Percentiles rank a stretch among this genome's conserved stretches.
These are phyloP conservation scores for Onychomys leucogaster DNA, from an alignment of 2,797 vertebrate genomes.

Conservation along the genomic window DNA sequence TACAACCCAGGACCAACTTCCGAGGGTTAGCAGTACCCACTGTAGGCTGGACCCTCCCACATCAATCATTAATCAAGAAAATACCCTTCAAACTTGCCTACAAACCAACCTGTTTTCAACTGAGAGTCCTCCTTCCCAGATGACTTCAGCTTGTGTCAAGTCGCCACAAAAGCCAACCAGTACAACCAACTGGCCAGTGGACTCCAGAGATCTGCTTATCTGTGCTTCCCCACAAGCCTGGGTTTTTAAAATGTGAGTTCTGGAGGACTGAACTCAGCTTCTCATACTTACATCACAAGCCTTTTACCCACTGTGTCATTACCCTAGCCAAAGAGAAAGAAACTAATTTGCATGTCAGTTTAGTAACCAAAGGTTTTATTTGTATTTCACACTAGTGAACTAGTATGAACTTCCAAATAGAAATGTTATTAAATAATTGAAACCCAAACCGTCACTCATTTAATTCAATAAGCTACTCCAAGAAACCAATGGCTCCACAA, in stretches of 20 bases:
- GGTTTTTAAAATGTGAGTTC: not conserved
- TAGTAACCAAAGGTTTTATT: slow-evolving; percentile 35
- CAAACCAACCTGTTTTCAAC: not conserved
- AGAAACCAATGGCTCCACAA: slow-evolving; percentile 18
- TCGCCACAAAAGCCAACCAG: not conserved
- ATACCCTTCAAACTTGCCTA: not conserved
- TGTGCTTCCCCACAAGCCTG: not conserved
- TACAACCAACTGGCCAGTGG: not conserved
- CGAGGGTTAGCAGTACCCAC: not conserved
- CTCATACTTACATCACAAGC: not conserved
- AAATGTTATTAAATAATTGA: slow-evolving; percentile 59
- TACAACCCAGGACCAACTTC: not conserved
- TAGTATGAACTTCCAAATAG: not conserved
- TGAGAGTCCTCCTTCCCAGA: not conserved
- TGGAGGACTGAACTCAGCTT: not conserved
- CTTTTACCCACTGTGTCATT: slow-evolving; percentile 4
- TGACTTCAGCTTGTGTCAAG: not conserved
- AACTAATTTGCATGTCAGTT: slow-evolving; percentile 15
- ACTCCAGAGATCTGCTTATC: not conserved
- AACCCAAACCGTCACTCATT: slow-evolving; percentile 73
- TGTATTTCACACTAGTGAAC: slow-evolving; percentile 19
- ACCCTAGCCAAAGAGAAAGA: slow-evolving; percentile 22
- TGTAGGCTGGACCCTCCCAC: no score
- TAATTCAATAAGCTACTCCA: slow-evolving; percentile 70
- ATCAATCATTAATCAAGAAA: not conserved